phyloP scores from a whole-genome alignment of 2,797 vertebrate genomes.

The Hippoglossus hippoglossus region DNA sequence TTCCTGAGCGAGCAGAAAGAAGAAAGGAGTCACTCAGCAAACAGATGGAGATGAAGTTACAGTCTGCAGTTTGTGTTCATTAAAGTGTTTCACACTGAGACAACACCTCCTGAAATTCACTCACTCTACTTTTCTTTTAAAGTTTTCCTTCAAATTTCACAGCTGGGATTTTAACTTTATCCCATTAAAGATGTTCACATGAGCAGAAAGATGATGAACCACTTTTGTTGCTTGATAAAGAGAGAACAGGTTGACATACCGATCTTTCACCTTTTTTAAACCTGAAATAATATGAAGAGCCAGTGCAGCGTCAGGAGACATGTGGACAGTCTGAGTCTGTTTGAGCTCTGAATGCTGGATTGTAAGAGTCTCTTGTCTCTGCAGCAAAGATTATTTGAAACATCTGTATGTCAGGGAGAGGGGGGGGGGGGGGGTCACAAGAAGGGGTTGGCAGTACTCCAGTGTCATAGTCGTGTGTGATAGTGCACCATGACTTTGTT shows the following conservation, averaged over 20 bases:
- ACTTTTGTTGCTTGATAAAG: no score
- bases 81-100: slow-evolving; percentile 38
- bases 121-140: background rate
- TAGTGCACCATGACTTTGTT: no score
- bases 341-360: slow-evolving; percentile 15
- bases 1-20: slow-evolving; percentile 23
- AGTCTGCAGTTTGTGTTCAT: slow-evolving; percentile 40
- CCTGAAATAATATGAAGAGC: no score
- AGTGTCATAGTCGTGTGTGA: no score
- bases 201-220: no score
- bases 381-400: slow-evolving; percentile 7
- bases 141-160: background rate
- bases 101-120: no score
- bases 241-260: no score
- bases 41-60: slow-evolving; percentile 33
- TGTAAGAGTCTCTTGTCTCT: slow-evolving; percentile 15
- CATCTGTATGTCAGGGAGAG: slow-evolving; percentile 27
- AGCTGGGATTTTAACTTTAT: background rate
- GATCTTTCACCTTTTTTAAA: no score
- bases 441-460: no score
- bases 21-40: slow-evolving; percentile 34
- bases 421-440: background rate
- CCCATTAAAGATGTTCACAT: no score
- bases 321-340: slow-evolving; percentile 1
- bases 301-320: slow-evolving; percentile 10